Percentiles rank a stretch among this genome's conserved stretches.
phyloP scores from a whole-genome alignment of 30 jellyfish, hydroid and myxozoan species.

The Aurelia aurita region DNA sequence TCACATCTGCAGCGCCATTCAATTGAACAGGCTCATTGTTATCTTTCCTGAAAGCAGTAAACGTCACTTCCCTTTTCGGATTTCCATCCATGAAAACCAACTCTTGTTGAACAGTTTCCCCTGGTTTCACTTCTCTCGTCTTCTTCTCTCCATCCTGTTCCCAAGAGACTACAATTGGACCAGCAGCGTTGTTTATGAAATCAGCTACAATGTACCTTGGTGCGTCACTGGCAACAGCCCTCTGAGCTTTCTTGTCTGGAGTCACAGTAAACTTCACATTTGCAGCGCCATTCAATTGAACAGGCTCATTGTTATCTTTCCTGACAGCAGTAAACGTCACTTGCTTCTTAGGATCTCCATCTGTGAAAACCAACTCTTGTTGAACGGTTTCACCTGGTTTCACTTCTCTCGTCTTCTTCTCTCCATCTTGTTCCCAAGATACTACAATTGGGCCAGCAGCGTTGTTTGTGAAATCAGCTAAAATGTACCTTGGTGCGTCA shows the following conservation, averaged over 20 bases:
- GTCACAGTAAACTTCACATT: no score
- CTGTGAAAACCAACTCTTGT: no score
- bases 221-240: background rate
- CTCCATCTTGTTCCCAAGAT: no score
- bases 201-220: constrained; percentile 30
- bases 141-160: background rate
- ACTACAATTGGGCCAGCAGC: no score
- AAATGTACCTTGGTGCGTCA: no score
- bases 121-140: background rate
- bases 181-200: constrained; percentile 37
- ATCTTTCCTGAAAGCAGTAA: background rate
- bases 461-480: no score
- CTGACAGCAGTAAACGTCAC: no score
- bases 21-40: background rate
- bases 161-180: background rate
- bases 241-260: background rate
- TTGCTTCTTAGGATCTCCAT: no score
- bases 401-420: no score
- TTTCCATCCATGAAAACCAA: background rate
- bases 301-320: no score
- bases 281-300: no score
- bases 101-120: background rate
- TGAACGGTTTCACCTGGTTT: no score
- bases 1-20: background rate
- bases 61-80: background rate